phyloP scores from a whole-genome alignment of 2,113 vertebrate genomes.

The Acinonyx jubatus region DNA sequence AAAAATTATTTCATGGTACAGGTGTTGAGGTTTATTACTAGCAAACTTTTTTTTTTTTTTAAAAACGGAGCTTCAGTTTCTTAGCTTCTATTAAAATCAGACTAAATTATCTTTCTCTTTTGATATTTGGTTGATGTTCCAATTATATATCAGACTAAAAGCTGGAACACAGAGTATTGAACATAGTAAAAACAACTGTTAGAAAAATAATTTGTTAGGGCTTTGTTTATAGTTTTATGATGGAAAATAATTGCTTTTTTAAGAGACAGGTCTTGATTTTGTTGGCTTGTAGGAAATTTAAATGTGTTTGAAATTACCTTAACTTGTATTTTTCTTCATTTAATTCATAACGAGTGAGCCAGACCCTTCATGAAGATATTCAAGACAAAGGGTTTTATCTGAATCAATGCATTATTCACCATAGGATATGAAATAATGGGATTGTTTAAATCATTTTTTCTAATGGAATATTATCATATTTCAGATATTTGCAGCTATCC shows the following conservation, averaged over 20 bases:
- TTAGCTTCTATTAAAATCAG: slow-evolving; percentile 44
- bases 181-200: background rate
- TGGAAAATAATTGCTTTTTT: slow-evolving; percentile 35
- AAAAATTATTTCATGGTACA: background rate
- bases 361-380: slow-evolving; percentile 12
- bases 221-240: background rate
- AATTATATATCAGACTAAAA: slow-evolving; percentile 11
- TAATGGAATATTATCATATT: background rate
- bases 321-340: background rate
- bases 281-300: slow-evolving; percentile 31
- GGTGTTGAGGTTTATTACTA: background rate
- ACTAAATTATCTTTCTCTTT: background rate
- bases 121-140: slow-evolving; percentile 26
- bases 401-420: background rate
- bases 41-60: background rate
- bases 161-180: slow-evolving; percentile 11
- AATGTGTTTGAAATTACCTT: slow-evolving; percentile 33
- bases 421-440: background rate
- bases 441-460: slow-evolving; percentile 33
- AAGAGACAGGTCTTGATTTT: slow-evolving; percentile 15
- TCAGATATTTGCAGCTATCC: background rate
- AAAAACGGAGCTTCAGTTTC: background rate
- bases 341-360: background rate
- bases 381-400: background rate
- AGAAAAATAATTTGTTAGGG: slow-evolving; percentile 15